These are phyloP conservation scores for Acyrthosiphon pisum DNA, from an alignment of 1,140 invertebrate genomes.

Conservation along the genomic window DNA sequence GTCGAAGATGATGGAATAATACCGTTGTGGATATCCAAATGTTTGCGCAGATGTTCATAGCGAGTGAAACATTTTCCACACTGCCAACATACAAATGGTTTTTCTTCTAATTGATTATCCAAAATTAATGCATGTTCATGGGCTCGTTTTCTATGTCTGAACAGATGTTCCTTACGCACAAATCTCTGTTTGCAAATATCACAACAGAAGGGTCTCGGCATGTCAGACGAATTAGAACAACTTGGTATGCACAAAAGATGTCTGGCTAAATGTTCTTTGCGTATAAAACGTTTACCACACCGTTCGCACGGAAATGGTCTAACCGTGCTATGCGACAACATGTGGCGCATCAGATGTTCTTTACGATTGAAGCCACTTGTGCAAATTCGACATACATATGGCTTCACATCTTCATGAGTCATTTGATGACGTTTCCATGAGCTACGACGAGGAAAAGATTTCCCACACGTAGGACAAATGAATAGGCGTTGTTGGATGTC, in stretches of 20 bases:
- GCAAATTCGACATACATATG: constrained; percentile 64
- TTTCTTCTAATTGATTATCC: constrained; percentile 58
- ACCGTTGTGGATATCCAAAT: constrained; percentile 59
- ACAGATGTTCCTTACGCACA: constrained; percentile 61
- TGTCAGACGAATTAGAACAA: constrained; percentile 59
- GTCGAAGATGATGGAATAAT: constrained; percentile 53
- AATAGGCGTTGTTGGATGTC: constrained; percentile 58
- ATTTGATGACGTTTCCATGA: constrained; percentile 61
- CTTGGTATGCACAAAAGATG: constrained; percentile 61
- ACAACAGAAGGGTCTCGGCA: constrained; percentile 62
- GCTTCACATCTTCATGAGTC: constrained; percentile 64
- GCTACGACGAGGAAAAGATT: constrained; percentile 61
- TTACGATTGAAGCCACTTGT: constrained; percentile 63
- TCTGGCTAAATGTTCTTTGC: constrained; percentile 60
- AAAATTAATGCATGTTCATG: constrained; percentile 58
- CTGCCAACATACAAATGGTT: constrained; percentile 61
- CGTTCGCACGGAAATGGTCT: constrained; percentile 62
- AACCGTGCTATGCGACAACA: constrained; percentile 57
- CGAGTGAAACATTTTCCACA: constrained; percentile 62
- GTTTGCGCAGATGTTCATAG: constrained; percentile 60
- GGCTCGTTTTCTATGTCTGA: constrained; percentile 59
- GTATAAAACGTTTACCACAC: constrained; percentile 64
- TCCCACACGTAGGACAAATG: constrained; percentile 61
- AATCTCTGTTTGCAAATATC: constrained; percentile 61
- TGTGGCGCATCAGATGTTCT: constrained; percentile 58